Evolutionary conservation across 2,797 vertebrate species (phyloP).

Genomic region (Botia almorhae): DNA sequence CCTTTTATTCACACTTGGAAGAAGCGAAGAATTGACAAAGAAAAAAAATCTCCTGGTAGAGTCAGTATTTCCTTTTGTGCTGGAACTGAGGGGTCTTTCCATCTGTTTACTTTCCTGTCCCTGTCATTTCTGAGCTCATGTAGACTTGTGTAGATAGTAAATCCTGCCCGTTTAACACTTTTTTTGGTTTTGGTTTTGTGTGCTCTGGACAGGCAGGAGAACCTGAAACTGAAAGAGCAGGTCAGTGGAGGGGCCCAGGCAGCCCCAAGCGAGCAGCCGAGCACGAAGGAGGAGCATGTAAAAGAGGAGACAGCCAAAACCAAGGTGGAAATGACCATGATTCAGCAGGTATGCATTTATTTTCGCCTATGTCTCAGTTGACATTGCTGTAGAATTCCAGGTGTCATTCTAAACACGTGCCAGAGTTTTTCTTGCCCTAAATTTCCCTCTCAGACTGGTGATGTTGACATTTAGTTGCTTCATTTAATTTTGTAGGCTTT

Average conservation of each 20-base stretch:
- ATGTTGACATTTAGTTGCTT: neutral
- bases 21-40: neutral
- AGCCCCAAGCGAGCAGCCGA: conserved; percentile 66
- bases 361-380: conserved; percentile 6
- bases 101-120: conserved; percentile 34
- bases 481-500: neutral
- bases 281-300: conserved; percentile 72
- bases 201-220: conserved; percentile 84
- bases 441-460: conserved; percentile 5
- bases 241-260: conserved; percentile 76
- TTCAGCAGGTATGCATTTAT: conserved; percentile 77
- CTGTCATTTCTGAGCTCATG: conserved; percentile 17
- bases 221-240: conserved; percentile 91
- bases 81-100: conserved; percentile 74
- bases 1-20: neutral
- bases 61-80: conserved; percentile 22
- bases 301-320: conserved; percentile 77
- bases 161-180: neutral
- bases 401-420: conserved; percentile 9
- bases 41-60: neutral
- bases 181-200: conserved; percentile 11
- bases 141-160: neutral
- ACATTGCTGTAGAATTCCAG: conserved; percentile 25
- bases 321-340: conserved; percentile 76
- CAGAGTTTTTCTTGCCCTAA: conserved; percentile 14